Conservation (phyloP, 2,888 invertebrate genomes). For the Cosmia trapezina region DNA sequence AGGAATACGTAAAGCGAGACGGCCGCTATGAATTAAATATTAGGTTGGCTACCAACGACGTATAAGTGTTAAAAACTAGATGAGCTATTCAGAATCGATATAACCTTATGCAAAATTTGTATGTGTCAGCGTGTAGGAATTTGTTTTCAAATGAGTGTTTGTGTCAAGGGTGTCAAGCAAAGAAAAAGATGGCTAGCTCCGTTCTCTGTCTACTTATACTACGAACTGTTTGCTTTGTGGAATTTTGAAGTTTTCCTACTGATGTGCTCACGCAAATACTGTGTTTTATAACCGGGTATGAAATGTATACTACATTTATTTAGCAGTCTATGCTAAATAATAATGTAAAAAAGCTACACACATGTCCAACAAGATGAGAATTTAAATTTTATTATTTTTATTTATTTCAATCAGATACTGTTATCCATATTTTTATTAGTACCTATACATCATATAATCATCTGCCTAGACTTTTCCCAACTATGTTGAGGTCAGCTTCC, state of each 20-base stretch:
- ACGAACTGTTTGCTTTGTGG: neutral
- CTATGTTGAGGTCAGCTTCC: too few relatives aligned
- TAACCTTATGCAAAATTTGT: neutral
- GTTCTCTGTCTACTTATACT: neutral
- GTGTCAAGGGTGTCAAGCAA: too few relatives aligned
- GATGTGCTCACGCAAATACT: neutral
- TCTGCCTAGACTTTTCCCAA: too few relatives aligned
- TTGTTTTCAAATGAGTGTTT: neutral
- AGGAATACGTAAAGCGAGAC: constrained; percentile 45
- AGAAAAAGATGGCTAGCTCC: neutral
- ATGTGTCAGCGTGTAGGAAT: constrained; percentile 16
- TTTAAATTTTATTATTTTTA: neutral
- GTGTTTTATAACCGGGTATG: neutral
- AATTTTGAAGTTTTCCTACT: neutral
- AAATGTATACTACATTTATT: neutral
- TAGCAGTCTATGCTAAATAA: too few relatives aligned
- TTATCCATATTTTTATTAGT: neutral
- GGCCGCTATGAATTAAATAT: constrained; percentile 49
- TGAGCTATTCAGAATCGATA: neutral
- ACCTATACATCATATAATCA: too few relatives aligned
- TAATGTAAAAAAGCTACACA: neutral
- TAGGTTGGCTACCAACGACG: constrained; percentile 12
- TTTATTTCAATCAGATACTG: neutral
- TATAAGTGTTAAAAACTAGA: constrained; percentile 20
- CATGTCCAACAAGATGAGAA: neutral